Conservation (phyloP, 2,888 invertebrate species). For the Venustoraphidia nigricollis region DNA sequence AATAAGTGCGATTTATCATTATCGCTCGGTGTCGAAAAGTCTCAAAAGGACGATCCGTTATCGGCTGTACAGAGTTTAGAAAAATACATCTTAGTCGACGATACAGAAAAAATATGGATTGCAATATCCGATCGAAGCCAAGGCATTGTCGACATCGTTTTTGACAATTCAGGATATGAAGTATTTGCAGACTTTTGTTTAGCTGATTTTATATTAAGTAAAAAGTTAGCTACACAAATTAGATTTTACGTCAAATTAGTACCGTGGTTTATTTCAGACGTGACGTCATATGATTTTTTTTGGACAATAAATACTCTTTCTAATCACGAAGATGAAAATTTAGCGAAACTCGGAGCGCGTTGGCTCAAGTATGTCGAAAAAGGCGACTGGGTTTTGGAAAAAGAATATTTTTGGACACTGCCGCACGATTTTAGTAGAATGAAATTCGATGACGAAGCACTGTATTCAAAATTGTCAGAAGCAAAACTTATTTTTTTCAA, state of each 20-base stretch:
- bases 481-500: conserved; percentile 69
- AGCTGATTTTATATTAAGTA: conserved; percentile 58
- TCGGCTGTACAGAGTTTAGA: conserved; percentile 37
- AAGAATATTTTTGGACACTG: conserved; percentile 73
- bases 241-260: conserved; percentile 74
- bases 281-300: conserved; percentile 55
- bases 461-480: conserved; percentile 55
- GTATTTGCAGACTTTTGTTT: conserved; percentile 78
- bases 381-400: conserved; percentile 32
- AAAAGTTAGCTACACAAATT: conserved; percentile 44
- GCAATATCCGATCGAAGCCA: conserved; percentile 18
- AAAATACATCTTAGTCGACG: conserved; percentile 42
- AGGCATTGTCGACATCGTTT: conserved; percentile 45
- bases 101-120: conserved; percentile 40
- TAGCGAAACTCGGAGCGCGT: conserved; percentile 32
- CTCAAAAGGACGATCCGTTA: conserved; percentile 37
- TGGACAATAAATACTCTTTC: conserved; percentile 41
- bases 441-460: conserved; percentile 43
- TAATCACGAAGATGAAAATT: conserved; percentile 16
- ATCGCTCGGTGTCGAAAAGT: conserved; percentile 51
- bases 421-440: conserved; percentile 68
- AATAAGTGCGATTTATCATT: conserved; percentile 90
- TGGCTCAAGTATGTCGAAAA: conserved; percentile 41
- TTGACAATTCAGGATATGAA: conserved; percentile 93
- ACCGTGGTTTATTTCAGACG: conserved; percentile 96